Evolutionary conservation across 2,113 vertebrate genomes (phyloP).

Genomic region (Tursiops truncatus): DNA sequence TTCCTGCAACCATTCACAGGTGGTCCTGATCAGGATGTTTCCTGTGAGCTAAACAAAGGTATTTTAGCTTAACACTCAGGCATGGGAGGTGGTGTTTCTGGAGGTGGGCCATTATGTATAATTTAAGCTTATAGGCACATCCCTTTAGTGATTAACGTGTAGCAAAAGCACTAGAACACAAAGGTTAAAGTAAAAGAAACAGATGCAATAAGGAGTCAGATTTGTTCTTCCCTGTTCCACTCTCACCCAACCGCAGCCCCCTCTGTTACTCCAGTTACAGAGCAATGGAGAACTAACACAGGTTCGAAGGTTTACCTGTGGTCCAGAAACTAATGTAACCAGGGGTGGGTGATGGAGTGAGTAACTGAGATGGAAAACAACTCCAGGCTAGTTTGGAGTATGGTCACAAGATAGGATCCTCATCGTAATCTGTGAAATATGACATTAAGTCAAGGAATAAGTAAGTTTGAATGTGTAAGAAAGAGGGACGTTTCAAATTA

Average conservation of each 20-base stretch:
- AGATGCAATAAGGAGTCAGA: not conserved
- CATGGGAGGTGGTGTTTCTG: not conserved
- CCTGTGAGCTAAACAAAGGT: not conserved
- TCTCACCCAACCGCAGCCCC: not conserved
- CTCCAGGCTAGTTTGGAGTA: not conserved
- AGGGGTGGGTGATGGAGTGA: not conserved
- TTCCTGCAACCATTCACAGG: not conserved
- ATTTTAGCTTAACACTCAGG: not conserved
- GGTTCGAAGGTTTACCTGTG: not conserved
- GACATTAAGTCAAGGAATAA: not conserved
- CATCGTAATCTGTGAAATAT: not conserved
- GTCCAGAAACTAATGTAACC: not conserved
- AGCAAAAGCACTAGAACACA: not conserved
- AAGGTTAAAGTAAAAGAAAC: not conserved
- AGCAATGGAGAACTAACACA: not conserved
- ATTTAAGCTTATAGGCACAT: not conserved
- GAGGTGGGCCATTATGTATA: not conserved
- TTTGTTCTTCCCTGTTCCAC: not conserved
- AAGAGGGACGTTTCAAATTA: conserved; percentile 25
- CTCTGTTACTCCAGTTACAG: not conserved
- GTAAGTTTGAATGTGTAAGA: not conserved
- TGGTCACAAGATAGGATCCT: not conserved
- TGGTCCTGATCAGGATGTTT: not conserved
- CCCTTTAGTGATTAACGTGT: not conserved
- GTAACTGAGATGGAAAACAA: not conserved